Conservation (phyloP, 2,797 vertebrate species). For the Apogon hyalosoma region DNA sequence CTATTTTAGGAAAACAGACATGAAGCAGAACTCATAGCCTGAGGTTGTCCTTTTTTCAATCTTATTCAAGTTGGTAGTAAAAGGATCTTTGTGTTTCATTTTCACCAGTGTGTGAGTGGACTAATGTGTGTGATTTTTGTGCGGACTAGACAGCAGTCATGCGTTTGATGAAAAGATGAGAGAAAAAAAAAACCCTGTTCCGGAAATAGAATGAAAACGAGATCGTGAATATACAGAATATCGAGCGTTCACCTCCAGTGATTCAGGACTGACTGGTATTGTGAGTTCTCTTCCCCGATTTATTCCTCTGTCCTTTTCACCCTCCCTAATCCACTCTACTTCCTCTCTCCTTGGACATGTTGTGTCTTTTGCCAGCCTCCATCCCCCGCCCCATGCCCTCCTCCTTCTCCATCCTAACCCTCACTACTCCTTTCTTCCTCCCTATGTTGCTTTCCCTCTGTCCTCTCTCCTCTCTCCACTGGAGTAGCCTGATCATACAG, state of each 20-base stretch:
- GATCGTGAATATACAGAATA: constrained; percentile 9
- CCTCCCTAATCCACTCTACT: constrained; percentile 43
- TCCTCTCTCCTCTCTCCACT: constrained; percentile 39
- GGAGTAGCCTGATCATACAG: constrained; percentile 64
- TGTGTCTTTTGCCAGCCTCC: constrained; percentile 54
- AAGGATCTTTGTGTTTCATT: constrained; percentile 55
- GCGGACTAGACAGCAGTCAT: constrained; percentile 61
- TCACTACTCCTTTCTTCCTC: constrained; percentile 43
- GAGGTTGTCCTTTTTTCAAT: constrained; percentile 51
- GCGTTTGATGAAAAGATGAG: constrained; percentile 77
- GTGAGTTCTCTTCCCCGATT: constrained; percentile 18
- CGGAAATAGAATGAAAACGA: constrained; percentile 42
- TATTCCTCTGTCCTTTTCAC: constrained; percentile 41
- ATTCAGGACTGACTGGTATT: constrained; percentile 1
- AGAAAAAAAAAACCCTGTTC: constrained; percentile 38
- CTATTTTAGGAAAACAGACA: constrained; percentile 58
- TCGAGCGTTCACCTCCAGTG: background rate
- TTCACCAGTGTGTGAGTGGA: constrained; percentile 9
- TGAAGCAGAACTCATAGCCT: constrained; percentile 52
- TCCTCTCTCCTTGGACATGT: constrained; percentile 52
- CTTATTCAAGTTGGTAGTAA: constrained; percentile 47
- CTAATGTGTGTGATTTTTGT: constrained; percentile 47
- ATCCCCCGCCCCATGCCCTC: constrained; percentile 33
- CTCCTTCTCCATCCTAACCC: constrained; percentile 39
- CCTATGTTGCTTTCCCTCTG: constrained; percentile 10